Conservation (phyloP, 2,797 vertebrate species). For the Coregonus suidteri region DNA sequence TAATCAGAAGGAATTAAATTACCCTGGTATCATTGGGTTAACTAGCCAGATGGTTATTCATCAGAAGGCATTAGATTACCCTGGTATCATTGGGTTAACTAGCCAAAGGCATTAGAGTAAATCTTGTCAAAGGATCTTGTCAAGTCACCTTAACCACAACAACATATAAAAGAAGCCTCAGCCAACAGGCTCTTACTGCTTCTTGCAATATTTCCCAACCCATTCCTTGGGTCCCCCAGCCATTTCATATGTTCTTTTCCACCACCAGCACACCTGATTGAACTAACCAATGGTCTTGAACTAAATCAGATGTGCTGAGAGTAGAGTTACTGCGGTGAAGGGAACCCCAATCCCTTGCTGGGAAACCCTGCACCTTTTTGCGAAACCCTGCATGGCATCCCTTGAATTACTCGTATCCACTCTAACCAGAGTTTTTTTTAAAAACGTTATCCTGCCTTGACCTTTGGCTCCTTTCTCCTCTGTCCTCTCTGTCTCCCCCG, state of each 20-base stretch:
- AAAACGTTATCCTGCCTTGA: not conserved
- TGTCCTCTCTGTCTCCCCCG: constrained; percentile 24
- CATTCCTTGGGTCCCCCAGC: not conserved
- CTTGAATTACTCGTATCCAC: not conserved
- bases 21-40: not conserved
- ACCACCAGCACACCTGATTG: not conserved
- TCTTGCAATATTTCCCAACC: not conserved
- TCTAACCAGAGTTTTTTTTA: not conserved
- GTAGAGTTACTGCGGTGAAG: no score
- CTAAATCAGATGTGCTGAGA: not conserved
- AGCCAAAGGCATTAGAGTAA: no score
- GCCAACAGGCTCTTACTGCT: not conserved
- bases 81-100: not conserved
- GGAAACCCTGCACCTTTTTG: not conserved
- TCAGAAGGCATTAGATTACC: not conserved
- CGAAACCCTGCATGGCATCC: not conserved
- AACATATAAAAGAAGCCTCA: not conserved
- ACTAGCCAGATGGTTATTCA: not conserved
- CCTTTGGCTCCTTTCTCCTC: constrained; percentile 6
- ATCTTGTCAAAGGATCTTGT: no score
- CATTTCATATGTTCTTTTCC: not conserved
- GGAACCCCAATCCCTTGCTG: not conserved
- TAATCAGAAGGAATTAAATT: not conserved
- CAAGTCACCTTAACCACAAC: no score
- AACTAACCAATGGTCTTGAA: not conserved